These are phyloP conservation scores for Ditylenchus weischeri DNA, from an alignment of 2,888 invertebrate genomes.

Conservation along the genomic window DNA sequence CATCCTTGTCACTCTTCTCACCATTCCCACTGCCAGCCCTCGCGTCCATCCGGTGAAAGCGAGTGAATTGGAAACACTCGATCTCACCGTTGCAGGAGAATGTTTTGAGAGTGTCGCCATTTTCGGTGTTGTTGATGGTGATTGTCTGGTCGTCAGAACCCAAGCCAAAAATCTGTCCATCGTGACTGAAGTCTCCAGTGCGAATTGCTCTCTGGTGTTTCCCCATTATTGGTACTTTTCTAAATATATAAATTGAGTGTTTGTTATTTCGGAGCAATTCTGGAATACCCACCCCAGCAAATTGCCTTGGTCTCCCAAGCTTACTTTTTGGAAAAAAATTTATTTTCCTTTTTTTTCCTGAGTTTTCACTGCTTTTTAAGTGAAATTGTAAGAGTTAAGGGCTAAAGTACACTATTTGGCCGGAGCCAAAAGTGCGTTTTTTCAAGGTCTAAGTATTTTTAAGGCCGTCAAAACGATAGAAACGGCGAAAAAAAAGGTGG, in stretches of 20 bases:
- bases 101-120: constrained; percentile 82
- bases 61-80: constrained; percentile 75
- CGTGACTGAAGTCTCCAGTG: constrained; percentile 84
- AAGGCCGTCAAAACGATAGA: no score
- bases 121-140: constrained; percentile 83
- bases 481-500: no score
- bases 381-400: no score
- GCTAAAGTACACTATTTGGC: no score
- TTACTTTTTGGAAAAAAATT: no score
- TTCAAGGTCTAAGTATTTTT: no score
- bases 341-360: no score
- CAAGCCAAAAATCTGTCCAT: constrained; percentile 78
- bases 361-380: neutral
- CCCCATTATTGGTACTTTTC: constrained; percentile 66
- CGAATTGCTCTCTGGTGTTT: constrained; percentile 78
- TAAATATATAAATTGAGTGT: constrained; percentile 41
- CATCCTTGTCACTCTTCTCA: constrained; percentile 18
- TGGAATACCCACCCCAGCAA: no score
- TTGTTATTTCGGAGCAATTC: no score
- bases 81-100: constrained; percentile 80
- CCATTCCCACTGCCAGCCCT: neutral
- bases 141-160: constrained; percentile 75
- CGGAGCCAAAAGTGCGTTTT: no score
- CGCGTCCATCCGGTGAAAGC: constrained; percentile 25
- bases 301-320: no score